Base-by-base conservation (phyloP, 2,797 vertebrate genomes). In the Phoebastria nigripes region DNA sequence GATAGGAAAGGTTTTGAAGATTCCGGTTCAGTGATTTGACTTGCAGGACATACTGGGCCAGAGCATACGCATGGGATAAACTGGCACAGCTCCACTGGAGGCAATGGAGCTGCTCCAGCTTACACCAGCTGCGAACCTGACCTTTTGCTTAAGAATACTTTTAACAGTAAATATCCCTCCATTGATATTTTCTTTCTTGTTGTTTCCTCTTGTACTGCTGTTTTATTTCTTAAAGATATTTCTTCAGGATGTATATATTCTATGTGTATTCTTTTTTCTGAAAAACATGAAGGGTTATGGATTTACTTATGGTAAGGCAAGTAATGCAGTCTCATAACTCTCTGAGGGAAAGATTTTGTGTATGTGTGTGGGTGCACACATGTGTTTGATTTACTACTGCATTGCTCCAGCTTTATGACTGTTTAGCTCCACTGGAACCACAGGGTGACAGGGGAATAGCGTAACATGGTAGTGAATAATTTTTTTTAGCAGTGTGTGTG, bases 341-440 rank as follows among this genome's bases (percentile, higher is more conserved):
- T 74, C 71, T 8, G n/a, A 71, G 41, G 41, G 52, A 73, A 82
- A 61, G 35, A 39, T 22, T 72, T 24, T 33, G 6, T 25, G 25
- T 15, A n/a, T 7, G 2, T 19, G 42, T 33, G 20, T n/a, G 69
- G 19, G 65, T 55, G 41, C 11, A 28, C 0, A 0, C 31, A 8
- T 9, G 2, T 54, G 26, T 56, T 77, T 77, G 67, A 74, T 82
- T 93, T 90, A 67, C 56, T 67, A 9, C 56, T 63, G 6, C 16
- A 31, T 49, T 71, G 47, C 26, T 82, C 46, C 37, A 66, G 18
- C 61, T 87, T 84, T 89, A 65, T 55, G 41, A 41, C 49, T 61
- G 15, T 65, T 80, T 49, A 91, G 22, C 16, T 78, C 71, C 37
- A 33, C 39, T 78, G 87, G 46, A 93, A 85, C 31, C 46, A 51